phyloP scores from a whole-genome alignment of 2,113 vertebrate species.

The Okapia johnstoni region DNA sequence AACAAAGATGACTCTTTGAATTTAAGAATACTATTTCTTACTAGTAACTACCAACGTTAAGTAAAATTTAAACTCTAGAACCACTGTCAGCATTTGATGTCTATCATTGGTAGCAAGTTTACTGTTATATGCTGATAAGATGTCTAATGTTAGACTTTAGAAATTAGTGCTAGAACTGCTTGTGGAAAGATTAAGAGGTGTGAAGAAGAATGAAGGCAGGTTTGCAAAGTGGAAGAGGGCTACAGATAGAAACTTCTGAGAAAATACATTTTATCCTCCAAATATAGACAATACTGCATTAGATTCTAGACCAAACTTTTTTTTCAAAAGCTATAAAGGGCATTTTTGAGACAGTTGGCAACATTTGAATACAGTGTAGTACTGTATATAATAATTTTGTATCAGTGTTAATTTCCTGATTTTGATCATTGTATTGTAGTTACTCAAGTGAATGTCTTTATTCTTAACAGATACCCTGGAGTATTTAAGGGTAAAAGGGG shows the following conservation, averaged over 20 bases:
- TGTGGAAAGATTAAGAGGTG: conserved; percentile 52
- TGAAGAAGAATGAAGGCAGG: conserved; percentile 12
- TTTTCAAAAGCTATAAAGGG: background rate
- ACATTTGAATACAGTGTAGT: background rate
- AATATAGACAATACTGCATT: conserved; percentile 22
- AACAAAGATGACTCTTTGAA: background rate
- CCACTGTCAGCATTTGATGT: conserved; percentile 46
- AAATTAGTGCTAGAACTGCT: conserved; percentile 57
- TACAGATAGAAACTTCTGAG: conserved; percentile 42
- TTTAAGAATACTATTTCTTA: conserved; percentile 41
- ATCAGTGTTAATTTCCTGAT: conserved; percentile 11
- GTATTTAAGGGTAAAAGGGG: background rate
- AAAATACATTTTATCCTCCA: conserved; percentile 42
- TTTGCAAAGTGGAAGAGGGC: conserved; percentile 41
- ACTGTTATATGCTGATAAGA: conserved; percentile 40
- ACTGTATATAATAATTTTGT: background rate
- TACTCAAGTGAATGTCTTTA: background rate
- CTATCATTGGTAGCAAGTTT: conserved; percentile 42
- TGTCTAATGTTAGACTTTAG: conserved; percentile 59
- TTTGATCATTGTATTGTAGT: background rate
- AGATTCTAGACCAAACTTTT: background rate
- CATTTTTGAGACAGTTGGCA: background rate
- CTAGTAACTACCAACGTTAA: conserved; percentile 30
- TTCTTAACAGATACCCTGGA: background rate
- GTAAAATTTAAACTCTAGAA: conserved; percentile 36